Evolutionary conservation across 2,797 vertebrate species (phyloP).

Genomic region (Coluber constrictor): DNA sequence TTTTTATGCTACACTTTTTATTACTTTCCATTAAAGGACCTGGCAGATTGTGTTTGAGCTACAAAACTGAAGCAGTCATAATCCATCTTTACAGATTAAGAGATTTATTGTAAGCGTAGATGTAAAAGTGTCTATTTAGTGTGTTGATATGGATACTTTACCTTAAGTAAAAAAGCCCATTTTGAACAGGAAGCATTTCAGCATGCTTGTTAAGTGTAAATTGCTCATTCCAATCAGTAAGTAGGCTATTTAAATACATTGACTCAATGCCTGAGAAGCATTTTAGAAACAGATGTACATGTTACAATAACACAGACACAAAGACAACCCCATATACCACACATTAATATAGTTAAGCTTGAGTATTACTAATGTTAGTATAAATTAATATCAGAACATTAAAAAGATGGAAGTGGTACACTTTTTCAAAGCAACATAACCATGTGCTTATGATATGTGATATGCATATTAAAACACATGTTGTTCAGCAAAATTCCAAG

Average conservation of each 20-base stretch:
- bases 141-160: slow-evolving; percentile 1
- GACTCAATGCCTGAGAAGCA: slow-evolving; percentile 12
- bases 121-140: slow-evolving; percentile 29
- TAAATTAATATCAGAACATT: neutral
- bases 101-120: slow-evolving; percentile 42
- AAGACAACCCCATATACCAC: neutral
- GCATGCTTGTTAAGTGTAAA: slow-evolving; percentile 33
- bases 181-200: slow-evolving; percentile 32
- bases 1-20: slow-evolving; percentile 75
- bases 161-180: slow-evolving; percentile 22
- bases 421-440: neutral
- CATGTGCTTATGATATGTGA: neutral
- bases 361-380: neutral
- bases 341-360: neutral
- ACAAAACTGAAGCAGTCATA: slow-evolving; percentile 47
- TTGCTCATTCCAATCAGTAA: slow-evolving; percentile 26
- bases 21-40: slow-evolving; percentile 80
- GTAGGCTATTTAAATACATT: slow-evolving; percentile 16
- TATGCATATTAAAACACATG: neutral
- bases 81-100: slow-evolving; percentile 67
- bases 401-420: neutral
- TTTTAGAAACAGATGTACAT: slow-evolving; percentile 17
- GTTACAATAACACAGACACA: slow-evolving; percentile 38
- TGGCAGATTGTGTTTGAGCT: slow-evolving; percentile 44
- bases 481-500: neutral